These are phyloP conservation scores for Strongylocentrotus purpuratus DNA, from an alignment of 35 echinoderm and acorn worm genomes.

Conservation along the genomic window DNA sequence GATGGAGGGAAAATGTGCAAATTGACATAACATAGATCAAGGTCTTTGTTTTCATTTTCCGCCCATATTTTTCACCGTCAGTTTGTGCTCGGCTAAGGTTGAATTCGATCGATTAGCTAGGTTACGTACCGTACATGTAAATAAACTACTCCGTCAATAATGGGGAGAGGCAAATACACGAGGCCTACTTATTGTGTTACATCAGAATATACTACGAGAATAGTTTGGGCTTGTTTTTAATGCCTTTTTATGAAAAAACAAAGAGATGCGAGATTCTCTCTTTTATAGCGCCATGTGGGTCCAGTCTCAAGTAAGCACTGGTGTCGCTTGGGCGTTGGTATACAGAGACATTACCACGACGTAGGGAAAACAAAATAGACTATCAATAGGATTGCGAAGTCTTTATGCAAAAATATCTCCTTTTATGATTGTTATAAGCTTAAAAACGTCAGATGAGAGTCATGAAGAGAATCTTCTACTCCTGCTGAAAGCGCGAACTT, in stretches of 20 bases:
- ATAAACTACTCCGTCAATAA: background rate
- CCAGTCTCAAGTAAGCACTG: no score
- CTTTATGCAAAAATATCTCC: background rate
- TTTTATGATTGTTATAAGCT: background rate
- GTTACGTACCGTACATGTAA: no score
- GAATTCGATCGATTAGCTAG: background rate
- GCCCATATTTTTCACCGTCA: background rate
- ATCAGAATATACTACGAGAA: no score
- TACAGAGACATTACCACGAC: no score
- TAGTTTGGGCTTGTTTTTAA: no score
- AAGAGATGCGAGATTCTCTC: no score
- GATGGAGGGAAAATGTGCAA: background rate
- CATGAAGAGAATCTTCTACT: no score
- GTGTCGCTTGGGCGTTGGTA: no score
- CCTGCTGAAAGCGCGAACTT: background rate
- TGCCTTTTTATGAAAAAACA: no score
- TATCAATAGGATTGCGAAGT: background rate
- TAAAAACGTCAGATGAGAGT: background rate
- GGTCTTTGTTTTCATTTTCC: background rate
- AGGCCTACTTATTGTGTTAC: no score
- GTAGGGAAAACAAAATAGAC: no score
- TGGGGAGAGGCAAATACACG: background rate
- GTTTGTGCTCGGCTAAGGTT: background rate
- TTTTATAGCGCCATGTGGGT: no score
- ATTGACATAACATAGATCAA: conserved; percentile 5